Evolutionary conservation across 2,888 invertebrate genomes (phyloP).

Genomic region (Tribolium freemani): DNA sequence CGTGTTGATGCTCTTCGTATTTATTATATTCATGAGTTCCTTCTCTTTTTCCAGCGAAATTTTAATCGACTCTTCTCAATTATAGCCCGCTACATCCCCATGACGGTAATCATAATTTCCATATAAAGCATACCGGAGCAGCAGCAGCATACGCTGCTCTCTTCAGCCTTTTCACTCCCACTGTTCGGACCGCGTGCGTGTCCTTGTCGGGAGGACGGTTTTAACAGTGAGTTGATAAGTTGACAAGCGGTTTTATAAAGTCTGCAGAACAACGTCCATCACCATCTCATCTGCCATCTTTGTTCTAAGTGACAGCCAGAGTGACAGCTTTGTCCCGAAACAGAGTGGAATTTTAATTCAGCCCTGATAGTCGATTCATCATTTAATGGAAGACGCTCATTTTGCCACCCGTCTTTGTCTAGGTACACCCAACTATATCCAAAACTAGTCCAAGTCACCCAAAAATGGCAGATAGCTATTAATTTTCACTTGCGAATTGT

Average conservation of each 20-base stretch:
- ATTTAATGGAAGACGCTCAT: constrained; percentile 39
- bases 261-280: constrained; percentile 54
- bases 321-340: constrained; percentile 66
- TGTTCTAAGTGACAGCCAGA: constrained; percentile 66
- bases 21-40: constrained; percentile 32
- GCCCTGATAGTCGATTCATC: constrained; percentile 49
- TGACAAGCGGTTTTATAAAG: constrained; percentile 55
- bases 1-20: constrained; percentile 34
- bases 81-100: constrained; percentile 42
- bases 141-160: constrained; percentile 19
- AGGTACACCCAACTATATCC: neutral
- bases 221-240: constrained; percentile 49
- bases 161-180: constrained; percentile 28
- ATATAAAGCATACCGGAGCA: constrained; percentile 39
- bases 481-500: too few relatives aligned
- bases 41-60: constrained; percentile 36
- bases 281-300: constrained; percentile 64
- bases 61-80: constrained; percentile 46
- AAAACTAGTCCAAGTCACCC: neutral
- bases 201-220: constrained; percentile 35
- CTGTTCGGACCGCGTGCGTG: neutral
- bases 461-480: too few relatives aligned
- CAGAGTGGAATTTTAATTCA: constrained; percentile 67
- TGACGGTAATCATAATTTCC: constrained; percentile 46
- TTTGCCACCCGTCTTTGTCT: constrained; percentile 31